These are phyloP conservation scores for Matsumurasca onukii DNA, from an alignment of 1,140 invertebrate genomes.

Conservation along the genomic window DNA sequence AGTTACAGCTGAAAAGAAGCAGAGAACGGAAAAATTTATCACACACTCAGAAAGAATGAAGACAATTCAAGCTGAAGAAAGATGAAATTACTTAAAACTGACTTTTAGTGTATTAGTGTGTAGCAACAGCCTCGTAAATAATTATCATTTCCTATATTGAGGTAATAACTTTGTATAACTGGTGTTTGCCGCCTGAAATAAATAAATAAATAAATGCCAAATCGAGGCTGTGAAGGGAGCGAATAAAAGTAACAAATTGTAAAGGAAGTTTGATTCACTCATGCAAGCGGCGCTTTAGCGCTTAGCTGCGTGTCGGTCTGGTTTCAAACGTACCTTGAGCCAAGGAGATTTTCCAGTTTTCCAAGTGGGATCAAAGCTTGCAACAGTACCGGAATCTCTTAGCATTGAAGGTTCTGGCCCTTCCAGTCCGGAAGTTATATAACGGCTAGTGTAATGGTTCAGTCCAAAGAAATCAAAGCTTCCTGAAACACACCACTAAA, in stretches of 20 bases:
- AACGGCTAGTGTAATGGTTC: conserved; percentile 56
- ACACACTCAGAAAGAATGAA: neutral
- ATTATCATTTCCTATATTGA: neutral
- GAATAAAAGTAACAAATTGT: too few relatives aligned
- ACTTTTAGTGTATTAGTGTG: neutral
- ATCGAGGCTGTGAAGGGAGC: neutral
- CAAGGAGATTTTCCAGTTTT: conserved; percentile 50
- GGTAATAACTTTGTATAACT: neutral
- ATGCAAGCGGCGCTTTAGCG: too few relatives aligned
- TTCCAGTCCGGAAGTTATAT: conserved; percentile 42
- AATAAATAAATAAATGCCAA: too few relatives aligned
- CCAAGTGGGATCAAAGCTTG: conserved; percentile 52
- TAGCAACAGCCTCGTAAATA: too few relatives aligned
- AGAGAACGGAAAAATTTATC: neutral
- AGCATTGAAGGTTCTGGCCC: conserved; percentile 49
- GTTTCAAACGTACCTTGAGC: conserved; percentile 51
- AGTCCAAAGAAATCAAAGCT: conserved; percentile 62
- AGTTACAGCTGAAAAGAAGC: neutral
- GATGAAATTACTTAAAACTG: neutral
- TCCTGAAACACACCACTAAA: conserved; percentile 41
- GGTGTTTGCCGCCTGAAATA: neutral
- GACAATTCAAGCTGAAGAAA: neutral
- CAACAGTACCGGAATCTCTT: conserved; percentile 53
- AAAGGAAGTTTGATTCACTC: too few relatives aligned
- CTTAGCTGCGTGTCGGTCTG: neutral